Base-by-base conservation (phyloP, 2,797 vertebrate genomes). In the Takifugu ocellatus region DNA sequence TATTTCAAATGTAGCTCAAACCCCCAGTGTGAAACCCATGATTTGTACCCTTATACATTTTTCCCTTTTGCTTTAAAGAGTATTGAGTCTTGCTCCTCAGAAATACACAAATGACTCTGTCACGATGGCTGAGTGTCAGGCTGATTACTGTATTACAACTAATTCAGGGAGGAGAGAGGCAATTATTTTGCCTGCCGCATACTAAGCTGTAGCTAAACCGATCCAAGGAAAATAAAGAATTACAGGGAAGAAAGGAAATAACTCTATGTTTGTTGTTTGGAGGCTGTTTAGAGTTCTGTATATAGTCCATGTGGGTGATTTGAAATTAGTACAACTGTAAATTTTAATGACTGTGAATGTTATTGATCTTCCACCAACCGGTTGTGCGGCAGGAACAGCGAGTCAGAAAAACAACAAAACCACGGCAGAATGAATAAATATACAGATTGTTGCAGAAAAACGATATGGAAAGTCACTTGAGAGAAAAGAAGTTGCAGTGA, bases 111-210 rank as follows among this genome's bases (percentile, higher is more conserved):
- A 21, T 21, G 21, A 21, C 21, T 21, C 21, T 21, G 21, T 21
- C 21, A 21, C 21, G 21, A 21, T 21, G 21, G 21, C 21, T 21
- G 21, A 29, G 27, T 29, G 27, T 29, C 31, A 33, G 8, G 5
- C 31, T 33, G 10, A 33, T 33, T 33, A 33, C 33, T 74, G 77
- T 81, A 75, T 80, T 76, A 82, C 74, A 91, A 91, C 91, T 88
- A 90, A 91, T 91, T 84, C 80, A 78, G 87, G 90, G 89, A 91
- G 91, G 89, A 90, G 86, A 90, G 89, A 91, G 84, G 85, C 89
- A 92, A 91, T 92, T 90, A 92, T 91, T 90, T 90, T 87, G 86
- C 86, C 86, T 88, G 84, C 85, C 80, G 81, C 87, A 86, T 86
- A 90, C 83, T 87, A 88, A 89, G 87, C 85, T 86, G 84, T 78